phyloP scores from a whole-genome alignment of 2,797 vertebrate genomes.

The Hafferia zeledoni region DNA sequence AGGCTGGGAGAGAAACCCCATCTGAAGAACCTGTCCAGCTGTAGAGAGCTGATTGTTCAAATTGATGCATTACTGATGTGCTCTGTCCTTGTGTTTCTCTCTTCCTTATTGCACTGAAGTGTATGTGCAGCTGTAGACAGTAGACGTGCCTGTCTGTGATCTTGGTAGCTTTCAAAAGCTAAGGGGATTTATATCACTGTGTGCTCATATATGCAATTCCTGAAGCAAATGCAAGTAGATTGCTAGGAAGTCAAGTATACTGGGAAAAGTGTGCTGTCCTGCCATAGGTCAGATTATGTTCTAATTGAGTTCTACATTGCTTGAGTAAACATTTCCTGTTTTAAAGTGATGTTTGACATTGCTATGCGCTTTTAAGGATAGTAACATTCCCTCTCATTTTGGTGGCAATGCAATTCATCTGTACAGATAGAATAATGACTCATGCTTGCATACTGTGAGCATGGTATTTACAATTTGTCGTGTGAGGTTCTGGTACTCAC shows the following conservation, averaged over 20 bases:
- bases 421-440: neutral
- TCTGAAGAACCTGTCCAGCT: neutral
- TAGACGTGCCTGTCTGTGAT: neutral
- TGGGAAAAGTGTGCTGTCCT: neutral
- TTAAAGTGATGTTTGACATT: neutral
- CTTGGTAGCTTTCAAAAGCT: neutral
- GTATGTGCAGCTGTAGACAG: neutral
- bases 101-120: neutral
- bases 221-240: neutral
- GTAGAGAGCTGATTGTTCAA: neutral
- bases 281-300: neutral
- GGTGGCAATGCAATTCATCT: neutral
- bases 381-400: neutral
- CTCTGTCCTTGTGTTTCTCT: neutral
- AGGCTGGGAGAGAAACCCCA: neutral
- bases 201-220: neutral
- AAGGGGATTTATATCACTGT: neutral
- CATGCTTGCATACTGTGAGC: neutral
- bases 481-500: neutral
- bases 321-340: neutral
- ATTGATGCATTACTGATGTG: fast-evolving
- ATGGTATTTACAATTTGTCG: neutral
- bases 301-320: neutral
- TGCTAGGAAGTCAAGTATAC: neutral
- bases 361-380: neutral